A percentile compares a stretch with the other conserved stretches of the same genome.
Conservation (phyloP, 2,113 vertebrate genomes). For the Struthio camelus region DNA sequence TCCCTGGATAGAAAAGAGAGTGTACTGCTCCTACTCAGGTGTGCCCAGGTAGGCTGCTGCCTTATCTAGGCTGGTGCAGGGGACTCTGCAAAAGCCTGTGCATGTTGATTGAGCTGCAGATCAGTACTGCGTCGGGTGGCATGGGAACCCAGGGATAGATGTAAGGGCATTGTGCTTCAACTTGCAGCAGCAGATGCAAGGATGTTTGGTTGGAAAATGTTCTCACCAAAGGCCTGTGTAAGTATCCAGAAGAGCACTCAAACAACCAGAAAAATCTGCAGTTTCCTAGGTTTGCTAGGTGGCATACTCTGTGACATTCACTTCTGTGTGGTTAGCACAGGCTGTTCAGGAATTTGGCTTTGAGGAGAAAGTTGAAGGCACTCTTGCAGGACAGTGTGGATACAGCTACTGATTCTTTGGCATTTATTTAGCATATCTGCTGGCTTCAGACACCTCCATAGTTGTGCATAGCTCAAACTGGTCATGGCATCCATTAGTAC, state of each 20-base stretch:
- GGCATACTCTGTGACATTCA: background rate
- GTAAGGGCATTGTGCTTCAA: background rate
- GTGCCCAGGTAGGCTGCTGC: fast-evolving
- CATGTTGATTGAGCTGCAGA: background rate
- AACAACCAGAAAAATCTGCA: background rate
- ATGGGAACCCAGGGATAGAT: no score
- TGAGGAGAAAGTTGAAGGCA: background rate
- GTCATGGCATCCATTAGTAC: background rate
- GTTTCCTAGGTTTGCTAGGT: background rate
- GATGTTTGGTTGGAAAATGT: background rate
- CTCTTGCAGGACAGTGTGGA: background rate
- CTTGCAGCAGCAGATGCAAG: background rate
- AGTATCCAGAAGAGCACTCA: background rate
- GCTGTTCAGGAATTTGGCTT: background rate
- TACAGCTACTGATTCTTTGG: background rate
- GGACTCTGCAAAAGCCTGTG: background rate
- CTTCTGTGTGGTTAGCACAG: fast-evolving
- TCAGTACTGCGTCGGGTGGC: background rate
- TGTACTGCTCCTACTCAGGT: background rate
- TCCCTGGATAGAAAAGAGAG: background rate
- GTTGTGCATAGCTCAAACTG: background rate
- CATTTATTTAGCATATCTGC: background rate
- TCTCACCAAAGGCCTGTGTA: background rate
- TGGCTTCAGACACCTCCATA: background rate
- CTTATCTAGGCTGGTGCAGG: background rate